Percentiles rank a stretch among this genome's conserved stretches.
Evolutionary conservation across 2,113 vertebrate genomes (phyloP).

Genomic region (Catharus minimus): DNA sequence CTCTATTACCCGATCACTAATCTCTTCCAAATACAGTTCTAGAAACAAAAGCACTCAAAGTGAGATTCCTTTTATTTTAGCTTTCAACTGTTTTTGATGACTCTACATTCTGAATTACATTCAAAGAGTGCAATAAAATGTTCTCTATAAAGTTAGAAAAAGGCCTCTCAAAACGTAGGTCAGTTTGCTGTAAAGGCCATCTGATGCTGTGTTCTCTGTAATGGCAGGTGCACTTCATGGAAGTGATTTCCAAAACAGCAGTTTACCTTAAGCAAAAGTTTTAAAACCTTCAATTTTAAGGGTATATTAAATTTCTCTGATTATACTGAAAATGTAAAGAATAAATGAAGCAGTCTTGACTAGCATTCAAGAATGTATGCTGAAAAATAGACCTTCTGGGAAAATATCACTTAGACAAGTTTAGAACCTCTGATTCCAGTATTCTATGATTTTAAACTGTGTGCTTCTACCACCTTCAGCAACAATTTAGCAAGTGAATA

Average conservation of each 20-base stretch:
- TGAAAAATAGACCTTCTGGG: not conserved
- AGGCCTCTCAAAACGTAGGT: not conserved
- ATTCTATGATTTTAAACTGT: not conserved
- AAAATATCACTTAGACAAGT: not conserved
- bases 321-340: not conserved
- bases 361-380: not conserved
- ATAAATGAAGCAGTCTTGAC: not conserved
- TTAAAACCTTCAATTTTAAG: not conserved
- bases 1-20: conserved; percentile 78
- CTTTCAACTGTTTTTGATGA: not conserved
- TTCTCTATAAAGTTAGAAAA: not conserved
- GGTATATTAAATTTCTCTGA: not conserved
- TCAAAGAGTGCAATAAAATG: not conserved
- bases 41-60: conserved; percentile 19
- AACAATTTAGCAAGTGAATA: not conserved
- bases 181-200: not conserved
- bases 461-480: not conserved
- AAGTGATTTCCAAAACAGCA: not conserved
- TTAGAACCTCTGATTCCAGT: not conserved
- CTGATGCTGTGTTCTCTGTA: not conserved
- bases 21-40: conserved; percentile 93
- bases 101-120: not conserved
- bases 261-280: not conserved
- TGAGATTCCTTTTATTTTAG: not conserved
- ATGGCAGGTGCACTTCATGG: not conserved